A percentile compares a stretch with the other conserved stretches of the same genome.
Conservation (phyloP, 2,113 vertebrate genomes). For the Capreolus pygargus region DNA sequence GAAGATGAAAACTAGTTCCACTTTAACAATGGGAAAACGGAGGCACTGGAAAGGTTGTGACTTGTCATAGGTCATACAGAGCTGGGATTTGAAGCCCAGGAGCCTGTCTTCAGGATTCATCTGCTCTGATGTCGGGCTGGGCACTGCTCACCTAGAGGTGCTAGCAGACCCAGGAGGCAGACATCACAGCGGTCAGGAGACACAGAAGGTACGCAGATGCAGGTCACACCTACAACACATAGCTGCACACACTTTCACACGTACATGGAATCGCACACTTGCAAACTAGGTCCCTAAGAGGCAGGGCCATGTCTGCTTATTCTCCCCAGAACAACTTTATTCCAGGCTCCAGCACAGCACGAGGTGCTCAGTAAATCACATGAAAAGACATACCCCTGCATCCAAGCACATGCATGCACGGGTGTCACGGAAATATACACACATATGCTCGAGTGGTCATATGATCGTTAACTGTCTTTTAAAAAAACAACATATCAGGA, state of each 20-base stretch:
- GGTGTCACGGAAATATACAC: background rate
- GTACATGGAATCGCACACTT: background rate
- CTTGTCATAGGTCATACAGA: background rate
- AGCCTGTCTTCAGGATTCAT: background rate
- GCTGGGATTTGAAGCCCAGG: background rate
- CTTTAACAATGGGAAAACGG: background rate
- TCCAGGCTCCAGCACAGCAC: background rate
- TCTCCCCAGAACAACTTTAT: background rate
- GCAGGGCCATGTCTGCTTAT: background rate
- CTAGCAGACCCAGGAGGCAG: background rate
- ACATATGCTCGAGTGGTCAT: rapidly evolving
- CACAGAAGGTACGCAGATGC: background rate
- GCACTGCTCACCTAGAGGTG: background rate
- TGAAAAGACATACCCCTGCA: background rate
- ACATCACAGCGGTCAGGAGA: background rate
- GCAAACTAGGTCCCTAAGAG: background rate
- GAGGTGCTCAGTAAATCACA: background rate
- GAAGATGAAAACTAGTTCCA: background rate
- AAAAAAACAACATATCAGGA: background rate
- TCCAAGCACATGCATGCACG: background rate
- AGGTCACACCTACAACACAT: background rate
- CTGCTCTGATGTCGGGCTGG: background rate
- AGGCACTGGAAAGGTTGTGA: background rate
- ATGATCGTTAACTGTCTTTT: background rate
- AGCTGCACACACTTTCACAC: background rate